These are phyloP conservation scores for Frieseomelitta varia DNA, from an alignment of 1,140 invertebrate genomes.

Conservation along the genomic window DNA sequence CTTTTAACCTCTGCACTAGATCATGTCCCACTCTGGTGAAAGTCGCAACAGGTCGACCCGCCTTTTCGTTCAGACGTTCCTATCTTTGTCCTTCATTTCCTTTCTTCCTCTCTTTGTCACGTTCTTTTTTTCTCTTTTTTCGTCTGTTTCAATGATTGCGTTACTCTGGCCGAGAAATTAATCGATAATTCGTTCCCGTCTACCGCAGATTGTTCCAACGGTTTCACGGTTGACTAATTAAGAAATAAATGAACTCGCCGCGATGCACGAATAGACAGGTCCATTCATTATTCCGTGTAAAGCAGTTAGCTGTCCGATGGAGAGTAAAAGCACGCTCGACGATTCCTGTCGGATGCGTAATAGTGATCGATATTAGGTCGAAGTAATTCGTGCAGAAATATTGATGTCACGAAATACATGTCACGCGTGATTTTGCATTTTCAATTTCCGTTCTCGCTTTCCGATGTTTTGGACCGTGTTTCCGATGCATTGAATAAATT, in stretches of 20 bases:
- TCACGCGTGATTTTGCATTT: not conserved
- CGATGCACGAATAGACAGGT: slow-evolving; percentile 32
- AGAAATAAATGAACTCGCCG: slow-evolving; percentile 38
- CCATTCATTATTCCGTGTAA: slow-evolving; percentile 47
- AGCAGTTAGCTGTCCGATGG: slow-evolving; percentile 10
- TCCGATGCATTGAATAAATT: too few relatives aligned
- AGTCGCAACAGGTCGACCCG: slow-evolving; percentile 45
- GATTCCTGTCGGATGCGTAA: slow-evolving; percentile 2
- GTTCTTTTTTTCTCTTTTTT: not conserved
- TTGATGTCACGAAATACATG: not conserved
- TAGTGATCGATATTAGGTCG: slow-evolving; percentile 36
- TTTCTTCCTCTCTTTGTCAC: not conserved
- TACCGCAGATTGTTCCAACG: slow-evolving; percentile 2
- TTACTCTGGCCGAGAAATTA: not conserved
- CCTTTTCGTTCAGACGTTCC: not conserved
- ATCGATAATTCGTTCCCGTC: slow-evolving; percentile 31
- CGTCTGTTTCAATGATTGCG: not conserved
- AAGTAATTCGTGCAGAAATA: not conserved
- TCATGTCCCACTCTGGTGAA: slow-evolving; percentile 20
- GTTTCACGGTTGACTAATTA: slow-evolving; percentile 47
- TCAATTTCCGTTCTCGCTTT: not conserved
- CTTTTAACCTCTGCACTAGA: slow-evolving; percentile 14
- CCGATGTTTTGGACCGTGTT: not conserved
- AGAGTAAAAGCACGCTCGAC: slow-evolving; percentile 24
- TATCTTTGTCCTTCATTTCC: not conserved